These are phyloP conservation scores for Pogona vitticeps DNA, from an alignment of 2,113 vertebrate genomes.

Conservation along the genomic window DNA sequence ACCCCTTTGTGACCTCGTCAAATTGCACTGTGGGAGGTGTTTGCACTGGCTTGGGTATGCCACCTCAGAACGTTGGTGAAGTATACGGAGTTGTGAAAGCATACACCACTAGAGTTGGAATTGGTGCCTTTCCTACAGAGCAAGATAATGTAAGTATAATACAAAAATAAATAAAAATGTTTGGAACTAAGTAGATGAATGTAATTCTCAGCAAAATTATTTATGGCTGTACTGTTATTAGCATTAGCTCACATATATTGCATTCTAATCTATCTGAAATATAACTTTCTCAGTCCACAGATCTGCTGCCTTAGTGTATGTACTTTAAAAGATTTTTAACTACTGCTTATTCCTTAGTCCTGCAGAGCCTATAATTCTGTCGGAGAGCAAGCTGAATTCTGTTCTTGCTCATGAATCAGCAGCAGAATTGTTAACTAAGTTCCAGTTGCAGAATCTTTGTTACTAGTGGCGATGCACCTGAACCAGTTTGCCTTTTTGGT, in stretches of 20 bases:
- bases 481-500: not conserved
- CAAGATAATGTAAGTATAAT: constrained; percentile 87
- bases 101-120: constrained; percentile 95
- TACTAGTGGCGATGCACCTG: not conserved
- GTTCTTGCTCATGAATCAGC: not conserved
- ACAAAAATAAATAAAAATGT: not conserved
- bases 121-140: constrained; percentile 95
- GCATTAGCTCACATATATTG: not conserved
- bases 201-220: not conserved
- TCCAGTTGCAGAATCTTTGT: not conserved
- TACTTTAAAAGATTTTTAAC: not conserved
- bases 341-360: not conserved
- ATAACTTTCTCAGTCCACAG: not conserved
- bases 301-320: no score
- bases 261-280: not conserved
- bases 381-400: constrained; percentile 7
- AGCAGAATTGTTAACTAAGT: constrained; percentile 1
- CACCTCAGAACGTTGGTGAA: constrained; percentile 91
- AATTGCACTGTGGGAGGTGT: constrained; percentile 98
- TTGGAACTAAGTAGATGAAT: not conserved
- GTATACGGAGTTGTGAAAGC: constrained; percentile 96
- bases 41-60: constrained; percentile 95
- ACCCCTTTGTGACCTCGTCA: constrained; percentile 96
- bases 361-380: not conserved
- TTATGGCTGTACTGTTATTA: not conserved